These are phyloP conservation scores for Sinohyriopsis cumingii DNA, from an alignment of 2,888 invertebrate species.

Conservation along the genomic window DNA sequence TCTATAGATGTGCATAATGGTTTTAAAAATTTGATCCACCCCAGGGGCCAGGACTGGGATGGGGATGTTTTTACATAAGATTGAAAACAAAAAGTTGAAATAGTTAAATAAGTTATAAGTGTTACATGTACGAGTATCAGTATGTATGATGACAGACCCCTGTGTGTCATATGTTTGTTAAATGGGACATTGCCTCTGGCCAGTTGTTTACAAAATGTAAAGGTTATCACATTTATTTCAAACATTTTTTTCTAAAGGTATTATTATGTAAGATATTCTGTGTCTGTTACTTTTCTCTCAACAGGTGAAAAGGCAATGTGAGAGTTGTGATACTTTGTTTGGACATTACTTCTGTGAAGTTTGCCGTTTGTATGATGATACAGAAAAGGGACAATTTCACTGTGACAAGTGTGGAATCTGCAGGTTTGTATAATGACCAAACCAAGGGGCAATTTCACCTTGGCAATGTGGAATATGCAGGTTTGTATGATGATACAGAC, in stretches of 20 bases:
- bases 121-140: too few species aligned
- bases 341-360: constrained; percentile 87
- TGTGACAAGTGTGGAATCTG: constrained; percentile 93
- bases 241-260: background rate
- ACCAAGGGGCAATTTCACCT: background rate
- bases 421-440: constrained; percentile 72
- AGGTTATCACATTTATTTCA: background rate
- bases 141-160: too few species aligned
- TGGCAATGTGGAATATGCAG: too few species aligned
- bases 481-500: too few species aligned
- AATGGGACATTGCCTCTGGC: too few species aligned
- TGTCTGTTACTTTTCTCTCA: constrained; percentile 5
- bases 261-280: background rate
- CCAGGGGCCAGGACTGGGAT: too few species aligned
- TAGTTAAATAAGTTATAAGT: too few species aligned
- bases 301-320: constrained; percentile 52
- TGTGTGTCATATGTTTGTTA: too few species aligned
- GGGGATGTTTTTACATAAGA: too few species aligned
- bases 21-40: too few species aligned
- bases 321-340: constrained; percentile 56
- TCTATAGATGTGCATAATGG: too few species aligned
- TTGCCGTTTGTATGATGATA: constrained; percentile 91
- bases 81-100: too few species aligned
- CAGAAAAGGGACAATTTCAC: constrained; percentile 91
- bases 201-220: background rate